phyloP scores from a whole-genome alignment of 1,140 invertebrate species.

The Uloborus diversus region DNA sequence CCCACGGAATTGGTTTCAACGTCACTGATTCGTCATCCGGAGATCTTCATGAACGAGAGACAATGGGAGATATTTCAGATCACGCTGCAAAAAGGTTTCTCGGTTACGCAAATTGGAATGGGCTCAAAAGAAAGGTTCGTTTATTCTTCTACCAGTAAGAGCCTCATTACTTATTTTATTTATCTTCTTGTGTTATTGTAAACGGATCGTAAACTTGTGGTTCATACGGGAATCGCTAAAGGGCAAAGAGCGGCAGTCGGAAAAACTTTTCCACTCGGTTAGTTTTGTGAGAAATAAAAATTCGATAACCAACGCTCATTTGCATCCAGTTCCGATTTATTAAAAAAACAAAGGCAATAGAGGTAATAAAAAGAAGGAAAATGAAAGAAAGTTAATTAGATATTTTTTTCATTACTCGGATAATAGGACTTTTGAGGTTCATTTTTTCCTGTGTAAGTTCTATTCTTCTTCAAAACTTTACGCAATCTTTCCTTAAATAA shows the following conservation, averaged over 20 bases:
- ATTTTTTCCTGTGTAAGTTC: no score
- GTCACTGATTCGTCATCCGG: neutral
- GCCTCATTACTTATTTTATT: neutral
- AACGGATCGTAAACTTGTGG: constrained; percentile 3
- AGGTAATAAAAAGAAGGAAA: no score
- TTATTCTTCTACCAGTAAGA: neutral
- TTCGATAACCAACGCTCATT: no score
- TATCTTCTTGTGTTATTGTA: neutral
- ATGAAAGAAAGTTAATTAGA: no score
- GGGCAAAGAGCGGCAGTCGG: neutral
- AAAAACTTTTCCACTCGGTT: neutral
- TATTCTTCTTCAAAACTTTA: no score
- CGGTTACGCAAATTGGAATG: constrained; percentile 25
- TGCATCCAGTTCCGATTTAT: no score
- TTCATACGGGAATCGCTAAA: neutral
- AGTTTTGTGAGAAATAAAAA: neutral
- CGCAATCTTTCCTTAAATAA: no score
- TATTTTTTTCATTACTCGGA: no score
- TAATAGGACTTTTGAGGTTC: no score
- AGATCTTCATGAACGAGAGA: neutral
- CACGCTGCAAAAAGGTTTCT: constrained; percentile 24
- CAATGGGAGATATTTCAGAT: constrained; percentile 35
- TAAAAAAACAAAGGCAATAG: no score
- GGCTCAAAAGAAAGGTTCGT: neutral
- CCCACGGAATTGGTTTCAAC: constrained; percentile 7